Evolutionary conservation across 64 coral and sea anemone genomes (phyloP).

Genomic region (Platygyra sinensis): DNA sequence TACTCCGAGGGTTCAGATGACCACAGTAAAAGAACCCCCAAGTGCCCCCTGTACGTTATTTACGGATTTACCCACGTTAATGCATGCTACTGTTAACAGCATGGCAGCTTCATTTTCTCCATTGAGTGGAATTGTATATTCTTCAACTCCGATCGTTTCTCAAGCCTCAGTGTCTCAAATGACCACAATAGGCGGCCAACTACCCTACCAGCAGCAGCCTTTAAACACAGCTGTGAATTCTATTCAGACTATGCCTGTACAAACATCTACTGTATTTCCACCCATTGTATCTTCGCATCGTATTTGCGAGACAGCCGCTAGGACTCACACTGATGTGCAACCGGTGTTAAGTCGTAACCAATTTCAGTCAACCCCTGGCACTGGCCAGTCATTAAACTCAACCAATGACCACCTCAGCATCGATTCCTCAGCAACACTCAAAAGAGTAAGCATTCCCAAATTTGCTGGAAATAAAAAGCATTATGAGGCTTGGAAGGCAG

Average conservation of each 20-base stretch:
- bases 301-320: neutral
- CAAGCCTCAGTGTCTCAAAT: too few species aligned
- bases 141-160: too few species aligned
- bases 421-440: neutral
- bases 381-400: neutral
- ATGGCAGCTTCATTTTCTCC: too few species aligned
- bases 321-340: neutral
- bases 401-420: neutral
- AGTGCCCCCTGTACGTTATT: too few species aligned
- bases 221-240: too few species aligned
- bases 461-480: neutral
- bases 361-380: neutral
- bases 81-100: too few species aligned
- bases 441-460: too few species aligned
- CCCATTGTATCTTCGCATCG: neutral
- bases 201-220: neutral
- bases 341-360: too few species aligned
- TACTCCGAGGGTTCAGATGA: too few species aligned
- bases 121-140: neutral
- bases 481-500: slow-evolving; percentile 19
- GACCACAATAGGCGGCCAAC: too few species aligned
- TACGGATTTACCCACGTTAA: too few species aligned
- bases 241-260: neutral
- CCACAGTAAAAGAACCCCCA: too few species aligned
- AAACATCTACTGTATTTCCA: neutral